Evolutionary conservation across 2,888 invertebrate genomes (phyloP), one percentile per base, ranked within the genome.

Genomic region (Xylophagus ater): DNA sequence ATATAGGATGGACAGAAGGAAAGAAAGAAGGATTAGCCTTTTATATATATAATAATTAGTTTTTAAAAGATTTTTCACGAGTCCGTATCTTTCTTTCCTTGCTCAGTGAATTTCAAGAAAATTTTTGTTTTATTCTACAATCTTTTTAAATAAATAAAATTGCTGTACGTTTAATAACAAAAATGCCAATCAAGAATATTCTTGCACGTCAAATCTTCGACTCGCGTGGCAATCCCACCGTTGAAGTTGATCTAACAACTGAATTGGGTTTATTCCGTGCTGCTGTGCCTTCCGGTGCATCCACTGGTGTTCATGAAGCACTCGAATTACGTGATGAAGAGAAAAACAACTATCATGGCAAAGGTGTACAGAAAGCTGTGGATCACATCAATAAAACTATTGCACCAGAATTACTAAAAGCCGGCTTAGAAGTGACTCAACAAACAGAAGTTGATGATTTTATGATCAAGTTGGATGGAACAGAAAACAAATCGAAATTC

Each of bases 151-250:
- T n/a, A n/a, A n/a, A n/a, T n/a, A n/a, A n/a, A n/a, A n/a, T n/a
- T n/a, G n/a, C n/a, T n/a, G n/a, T n/a, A n/a, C n/a, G n/a, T n/a
- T n/a, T n/a, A n/a, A n/a, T n/a, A n/a, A n/a, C 24, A 47, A 60
- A 56, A 43, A 94, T 93, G 93, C 79, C 90, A 44, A 88, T 96
- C 66, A 81, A 84, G 66, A 83, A 84, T 48, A 81, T 97, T 58
- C 80, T 82, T 60, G 97, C 97, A 49, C 87, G 97, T 65, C 90
- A 92, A 69, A 97, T 98, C 68, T 98, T 88, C 67, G 97, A 98
- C 72, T 97, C 96, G 41, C 85, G 97, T 64, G 98, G 98, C 47
- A 97, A 98, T 64, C 98, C 98, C 48, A 98, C 98, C 25, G 93
- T 99, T 36, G 98, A 99, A 70, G 98, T 99, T 51, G 80, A 81